Conservation (phyloP, 2,888 invertebrate species). For the Cephus sareptanus region DNA sequence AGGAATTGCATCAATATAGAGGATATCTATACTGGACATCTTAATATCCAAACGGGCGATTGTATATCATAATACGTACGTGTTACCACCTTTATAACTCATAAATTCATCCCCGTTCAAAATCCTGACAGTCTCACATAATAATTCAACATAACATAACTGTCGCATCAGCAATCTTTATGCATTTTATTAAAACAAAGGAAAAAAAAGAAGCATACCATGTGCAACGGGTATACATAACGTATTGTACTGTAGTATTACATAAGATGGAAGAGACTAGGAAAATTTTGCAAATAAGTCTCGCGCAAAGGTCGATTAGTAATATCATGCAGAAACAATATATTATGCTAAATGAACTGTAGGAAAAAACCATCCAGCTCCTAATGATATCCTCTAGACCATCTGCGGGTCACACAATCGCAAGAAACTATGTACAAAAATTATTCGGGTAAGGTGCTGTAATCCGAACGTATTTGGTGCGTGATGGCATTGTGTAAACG, state of each 20-base stretch:
- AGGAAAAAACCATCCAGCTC: not conserved
- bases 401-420: not conserved
- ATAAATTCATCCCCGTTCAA: not conserved
- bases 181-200: not conserved
- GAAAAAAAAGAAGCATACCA: not conserved
- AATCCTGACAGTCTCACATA: not conserved
- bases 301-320: not conserved
- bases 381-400: not conserved
- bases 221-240: not conserved
- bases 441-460: conserved; percentile 13
- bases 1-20: conserved; percentile 5
- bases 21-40: not conserved
- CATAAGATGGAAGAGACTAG: not conserved
- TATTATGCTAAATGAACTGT: not conserved
- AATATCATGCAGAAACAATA: not conserved
- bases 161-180: not conserved
- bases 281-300: not conserved
- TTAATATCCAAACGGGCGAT: not conserved
- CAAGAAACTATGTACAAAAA: not conserved
- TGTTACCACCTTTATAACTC: not conserved
- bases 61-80: not conserved
- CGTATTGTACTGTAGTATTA: not conserved
- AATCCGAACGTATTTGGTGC: conserved; percentile 29
- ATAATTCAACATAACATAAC: not conserved
- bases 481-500: conserved; percentile 35